Base-by-base conservation (phyloP, 1,140 invertebrate genomes). In the Archivesica marissinica region DNA sequence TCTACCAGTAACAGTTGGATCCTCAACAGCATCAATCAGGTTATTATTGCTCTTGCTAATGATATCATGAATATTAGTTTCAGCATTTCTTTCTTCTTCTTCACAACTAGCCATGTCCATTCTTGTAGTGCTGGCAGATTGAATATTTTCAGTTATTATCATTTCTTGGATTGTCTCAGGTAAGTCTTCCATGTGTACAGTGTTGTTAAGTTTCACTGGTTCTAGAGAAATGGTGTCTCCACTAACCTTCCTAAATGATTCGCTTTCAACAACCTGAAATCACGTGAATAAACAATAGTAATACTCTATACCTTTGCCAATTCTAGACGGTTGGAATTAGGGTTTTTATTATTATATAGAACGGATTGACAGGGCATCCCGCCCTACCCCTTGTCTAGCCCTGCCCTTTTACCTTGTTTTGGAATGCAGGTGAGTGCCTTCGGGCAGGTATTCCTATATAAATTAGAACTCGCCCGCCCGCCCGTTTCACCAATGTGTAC, bases 191-290 rank as follows among this genome's bases (percentile, higher is more conserved):
- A 33, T 15, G 4, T n/a, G 25, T 50, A 23, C 7, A 7, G 68
- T 25, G 23, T 23, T 41, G 13, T 41, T 15, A 38, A n/a, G 64
- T 9, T 17, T 25, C n/a, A 2, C 1, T 28, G 25, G 33, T 30
- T 30, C 2, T 52, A 47, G 41, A 30, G 68, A 30, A 47, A 47
- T 13, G 20, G 50, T 7, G 33, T 25, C 52, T 2, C 61, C 33
- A 54, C 72, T 83, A 0, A 61, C 30, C 56, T 78, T 84, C 39
- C 72, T 52, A 38, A 77, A 72, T 54, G 75, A 76, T 70, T 84
- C 80, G 23, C 54, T 41, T 33, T 76, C 86, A 41, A 83, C 80
- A 23, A 76, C 56, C 74, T 79, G 59, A 68, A 75, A 64, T 25
- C 13, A n/a, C n/a, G n/a, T n/a, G n/a, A n/a, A n/a, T n/a, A n/a